Base-by-base conservation (phyloP, 2,888 invertebrate species). In the Apotomis turbidana region DNA sequence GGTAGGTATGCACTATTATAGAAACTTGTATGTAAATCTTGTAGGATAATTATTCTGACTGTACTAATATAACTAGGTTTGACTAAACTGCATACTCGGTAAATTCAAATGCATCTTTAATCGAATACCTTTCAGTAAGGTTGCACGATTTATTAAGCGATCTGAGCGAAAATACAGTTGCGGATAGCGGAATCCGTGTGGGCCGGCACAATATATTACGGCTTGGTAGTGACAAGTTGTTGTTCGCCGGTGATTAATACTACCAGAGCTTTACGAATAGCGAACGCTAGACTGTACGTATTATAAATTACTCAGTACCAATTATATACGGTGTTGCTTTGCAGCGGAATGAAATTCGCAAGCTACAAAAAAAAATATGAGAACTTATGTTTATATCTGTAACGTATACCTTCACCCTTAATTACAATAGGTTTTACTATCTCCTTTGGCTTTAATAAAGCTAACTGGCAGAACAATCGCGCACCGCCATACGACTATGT, bases 141-240 rank as follows among this genome's bases (percentile, higher is more conserved):
- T 46, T 46, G 27, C 54, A 3, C 9, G 51, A 63, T 54, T 59
- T 54, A 72, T 67, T 52, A 15, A 10, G 63, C 36, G 58, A 52
- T 62, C 12, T 57, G 44, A 55, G 38, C 70, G 61, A 66, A 73
- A 68, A 68, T 72, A 68, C 68, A 63, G 54, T 62, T 13, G 52
- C 68, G 38, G 52, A 68, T 57, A 61, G 15, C 41, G 69, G 68
- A 68, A 68, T 68, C 54, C 46, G 72, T 68, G 72, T 72, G 72
- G 72, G 72, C 54, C 58, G 63, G 38, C 49, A 59, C 54, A 63
- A 72, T 72, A 68, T 63, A 72, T 72, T 57, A 63, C 58, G 57
- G 52, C 62, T 63, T 68, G 68, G 61, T 72, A 79, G 63, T 72
- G 75, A 77, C 76, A 64, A 15, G 27, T 71, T 38, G 69, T 71